Base-by-base conservation (phyloP, 2,797 vertebrate species). In the Poecilia gillii region DNA sequence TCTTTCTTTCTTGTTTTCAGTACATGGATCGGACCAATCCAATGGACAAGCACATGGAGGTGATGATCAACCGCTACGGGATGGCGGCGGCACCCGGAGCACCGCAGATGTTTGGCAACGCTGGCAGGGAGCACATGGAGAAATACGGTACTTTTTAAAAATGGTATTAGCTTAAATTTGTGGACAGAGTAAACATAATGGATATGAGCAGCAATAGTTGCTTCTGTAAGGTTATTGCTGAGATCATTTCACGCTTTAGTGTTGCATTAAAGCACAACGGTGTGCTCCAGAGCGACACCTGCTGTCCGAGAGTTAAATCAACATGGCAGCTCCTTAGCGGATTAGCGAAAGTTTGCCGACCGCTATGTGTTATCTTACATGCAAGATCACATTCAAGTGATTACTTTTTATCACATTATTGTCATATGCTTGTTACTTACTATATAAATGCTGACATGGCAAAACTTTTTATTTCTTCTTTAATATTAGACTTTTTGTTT, bases 41-140 rank as follows among this genome's bases (percentile, higher is more conserved):
- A 47, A 28, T 97, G 0, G 98, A 99, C 93, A 99, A 98, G 83
- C 99, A 99, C 90, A 1, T 98, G 89, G 96, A 98, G 77, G 91
- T 99, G 75, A 93, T 99, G 94, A 90, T 94, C 75, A 96, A 96
- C 82, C 94, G 96, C 66, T 96, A 96, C 0, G 97, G 97, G 74
- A 85, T 99, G 77, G 92, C 74, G 59, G 86, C 94, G 4, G 93
- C 94, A 46, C 98, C 98, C 2, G 0, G 95, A 66, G 84, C 96
- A 47, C 87, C 97, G 53, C 98, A 99, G 95, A 51, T 99, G 88
- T 99, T 99, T 89, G 97, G 95, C 78, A 91, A 39, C 0, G 98
- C 97, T 57, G 99, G 97, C 78, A 97, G 87, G 89, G 98, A 99
- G 82, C 96, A 99, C 81, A 99, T 99, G 96, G 97, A 99, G 88